Evolutionary conservation across 2,888 invertebrate genomes (phyloP).

Genomic region (Gari tellinella): DNA sequence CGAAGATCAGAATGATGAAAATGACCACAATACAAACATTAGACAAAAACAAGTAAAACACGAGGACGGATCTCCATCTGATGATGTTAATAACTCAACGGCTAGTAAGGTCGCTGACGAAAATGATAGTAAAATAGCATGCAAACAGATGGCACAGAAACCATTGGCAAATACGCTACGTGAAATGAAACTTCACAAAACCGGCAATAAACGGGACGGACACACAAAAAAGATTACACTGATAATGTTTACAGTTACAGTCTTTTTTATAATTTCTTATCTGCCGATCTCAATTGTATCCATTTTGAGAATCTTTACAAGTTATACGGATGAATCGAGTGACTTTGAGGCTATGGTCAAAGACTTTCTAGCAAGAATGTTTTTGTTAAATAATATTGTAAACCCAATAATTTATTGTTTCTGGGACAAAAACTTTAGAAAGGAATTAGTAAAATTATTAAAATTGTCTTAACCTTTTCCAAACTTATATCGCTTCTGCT

Average conservation of each 20-base stretch:
- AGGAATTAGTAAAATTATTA: conserved; percentile 1
- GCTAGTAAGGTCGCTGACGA: background rate
- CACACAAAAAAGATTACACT: conserved; percentile 57
- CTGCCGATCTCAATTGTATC: conserved; percentile 52
- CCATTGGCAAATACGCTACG: background rate
- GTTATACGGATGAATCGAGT: conserved; percentile 31
- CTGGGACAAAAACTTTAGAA: conserved; percentile 15
- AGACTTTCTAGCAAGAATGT: conserved; percentile 39
- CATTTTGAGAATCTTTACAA: conserved; percentile 26
- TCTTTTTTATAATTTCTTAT: conserved; percentile 53
- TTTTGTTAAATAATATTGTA: conserved; percentile 13
- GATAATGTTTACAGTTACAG: conserved; percentile 61
- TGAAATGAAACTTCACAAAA: conserved; percentile 33
- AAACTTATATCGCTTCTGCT: no score
- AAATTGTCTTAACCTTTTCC: no score
- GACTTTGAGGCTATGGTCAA: conserved; percentile 9
- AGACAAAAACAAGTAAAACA: no score
- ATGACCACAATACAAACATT: background rate
- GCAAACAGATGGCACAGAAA: background rate
- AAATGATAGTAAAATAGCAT: background rate
- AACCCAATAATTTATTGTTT: conserved; percentile 30
- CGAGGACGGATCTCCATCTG: no score
- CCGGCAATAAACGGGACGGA: conserved; percentile 33
- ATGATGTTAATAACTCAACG: background rate
- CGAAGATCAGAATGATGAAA: background rate